Conservation (phyloP, 1,140 invertebrate genomes). For the Drosophila sucinea region DNA sequence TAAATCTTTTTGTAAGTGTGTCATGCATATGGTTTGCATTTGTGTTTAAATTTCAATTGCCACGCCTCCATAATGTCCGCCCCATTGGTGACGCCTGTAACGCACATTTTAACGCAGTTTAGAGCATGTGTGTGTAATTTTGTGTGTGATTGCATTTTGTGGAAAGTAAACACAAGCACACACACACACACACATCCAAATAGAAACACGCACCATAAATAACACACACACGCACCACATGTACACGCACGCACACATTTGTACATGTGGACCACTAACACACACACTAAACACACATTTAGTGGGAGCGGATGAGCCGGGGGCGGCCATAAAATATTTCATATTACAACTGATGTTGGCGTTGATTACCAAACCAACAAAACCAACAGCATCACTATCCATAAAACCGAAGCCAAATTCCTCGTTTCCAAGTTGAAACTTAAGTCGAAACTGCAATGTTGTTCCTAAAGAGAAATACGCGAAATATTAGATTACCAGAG, state of each 20-base stretch:
- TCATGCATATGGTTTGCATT: constrained; percentile 12
- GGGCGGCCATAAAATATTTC: constrained; percentile 17
- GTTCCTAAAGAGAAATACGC: not conserved
- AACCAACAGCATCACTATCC: constrained; percentile 11
- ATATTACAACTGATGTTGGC: constrained; percentile 28
- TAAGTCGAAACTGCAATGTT: not conserved
- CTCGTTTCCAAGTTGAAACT: not conserved
- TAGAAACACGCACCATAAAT: constrained; percentile 10
- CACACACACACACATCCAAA: constrained; percentile 12
- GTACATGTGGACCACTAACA: not conserved
- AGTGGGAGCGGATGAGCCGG: not conserved
- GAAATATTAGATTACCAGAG: not conserved
- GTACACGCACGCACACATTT: not conserved
- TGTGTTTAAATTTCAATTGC: constrained; percentile 14
- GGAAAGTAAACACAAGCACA: constrained; percentile 13
- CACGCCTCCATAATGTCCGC: constrained; percentile 5
- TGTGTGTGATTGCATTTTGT: constrained; percentile 23
- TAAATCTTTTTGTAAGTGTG: not conserved
- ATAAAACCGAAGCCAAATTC: constrained; percentile 5
- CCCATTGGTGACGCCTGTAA: constrained; percentile 18
- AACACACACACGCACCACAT: constrained; percentile 14
- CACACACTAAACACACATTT: constrained; percentile 9
- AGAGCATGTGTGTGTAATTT: constrained; percentile 20
- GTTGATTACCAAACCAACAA: constrained; percentile 24
- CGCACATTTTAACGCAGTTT: constrained; percentile 24